phyloP scores from a whole-genome alignment of 2,797 vertebrate species.

The Lepidocolaptes lacrymiger region DNA sequence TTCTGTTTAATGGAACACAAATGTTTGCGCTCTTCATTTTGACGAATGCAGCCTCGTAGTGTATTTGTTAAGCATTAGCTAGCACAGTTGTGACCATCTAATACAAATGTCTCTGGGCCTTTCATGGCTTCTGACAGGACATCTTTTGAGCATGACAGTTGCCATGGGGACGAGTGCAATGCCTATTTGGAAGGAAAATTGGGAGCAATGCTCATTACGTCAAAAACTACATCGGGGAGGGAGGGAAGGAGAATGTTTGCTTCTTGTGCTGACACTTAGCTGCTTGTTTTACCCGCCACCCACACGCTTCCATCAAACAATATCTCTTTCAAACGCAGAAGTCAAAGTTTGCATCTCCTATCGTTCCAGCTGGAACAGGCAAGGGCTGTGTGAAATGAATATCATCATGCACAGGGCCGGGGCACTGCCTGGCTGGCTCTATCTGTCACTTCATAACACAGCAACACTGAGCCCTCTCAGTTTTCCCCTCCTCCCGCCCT shows the following conservation, averaged over 20 bases:
- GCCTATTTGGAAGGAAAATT: conserved; percentile 77
- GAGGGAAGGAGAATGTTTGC: conserved; percentile 71
- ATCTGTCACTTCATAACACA: conserved; percentile 16
- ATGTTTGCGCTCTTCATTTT: conserved; percentile 70
- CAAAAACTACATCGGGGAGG: conserved; percentile 63
- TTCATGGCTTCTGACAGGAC: conserved; percentile 74
- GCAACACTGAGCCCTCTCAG: conserved; percentile 25
- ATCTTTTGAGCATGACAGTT: conserved; percentile 78
- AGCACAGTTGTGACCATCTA: conserved; percentile 50
- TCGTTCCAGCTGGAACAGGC: conserved; percentile 70
- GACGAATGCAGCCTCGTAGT: conserved; percentile 28
- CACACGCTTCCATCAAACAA: conserved; percentile 78
- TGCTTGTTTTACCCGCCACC: conserved; percentile 76
- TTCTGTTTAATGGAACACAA: conserved; percentile 77
- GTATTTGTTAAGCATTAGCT: conserved; percentile 62
- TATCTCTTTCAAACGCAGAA: conserved; percentile 76
- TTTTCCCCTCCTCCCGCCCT: background rate
- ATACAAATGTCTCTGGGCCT: conserved; percentile 72
- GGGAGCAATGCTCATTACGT: conserved; percentile 73
- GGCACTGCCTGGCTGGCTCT: conserved; percentile 34
- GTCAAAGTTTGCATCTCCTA: conserved; percentile 77
- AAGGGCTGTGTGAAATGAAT: conserved; percentile 51
- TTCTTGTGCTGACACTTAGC: conserved; percentile 74
- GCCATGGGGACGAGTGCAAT: conserved; percentile 71
- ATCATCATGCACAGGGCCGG: background rate